Percentiles rank a stretch among this genome's conserved stretches.
These are phyloP conservation scores for Zootermopsis nevadensis DNA, from an alignment of 2,888 invertebrate species.

Conservation along the genomic window DNA sequence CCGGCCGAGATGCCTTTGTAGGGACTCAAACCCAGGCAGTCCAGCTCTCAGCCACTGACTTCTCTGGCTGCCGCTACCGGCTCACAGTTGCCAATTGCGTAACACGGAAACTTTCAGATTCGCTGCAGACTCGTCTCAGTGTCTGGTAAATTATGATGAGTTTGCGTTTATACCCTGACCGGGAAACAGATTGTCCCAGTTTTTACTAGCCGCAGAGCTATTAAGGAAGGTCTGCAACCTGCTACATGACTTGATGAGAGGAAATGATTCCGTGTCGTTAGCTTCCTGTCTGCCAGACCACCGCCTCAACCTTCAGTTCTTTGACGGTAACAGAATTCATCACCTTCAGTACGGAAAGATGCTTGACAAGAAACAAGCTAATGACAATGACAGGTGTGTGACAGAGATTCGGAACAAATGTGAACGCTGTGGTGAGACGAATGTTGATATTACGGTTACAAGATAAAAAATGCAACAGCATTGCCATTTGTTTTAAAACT, in stretches of 20 bases:
- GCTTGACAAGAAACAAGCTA: background rate
- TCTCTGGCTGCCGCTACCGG: too few species aligned
- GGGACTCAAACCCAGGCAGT: too few species aligned
- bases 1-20: too few species aligned
- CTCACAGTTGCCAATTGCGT: too few species aligned
- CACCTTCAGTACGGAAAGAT: background rate
- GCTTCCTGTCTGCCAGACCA: background rate
- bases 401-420: too few species aligned
- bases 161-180: background rate
- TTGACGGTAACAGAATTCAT: conserved; percentile 1
- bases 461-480: too few species aligned
- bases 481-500: too few species aligned
- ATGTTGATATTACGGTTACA: too few species aligned
- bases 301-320: background rate
- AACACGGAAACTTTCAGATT: too few species aligned
- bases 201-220: background rate
- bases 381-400: conserved; percentile 2
- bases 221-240: background rate
- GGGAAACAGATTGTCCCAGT: background rate
- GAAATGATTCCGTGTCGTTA: background rate
- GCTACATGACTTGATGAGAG: conserved; percentile 13
- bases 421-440: too few species aligned
- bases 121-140: too few species aligned
- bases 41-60: too few species aligned
- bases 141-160: background rate